A percentile compares a stretch with the other conserved stretches of the same genome.
These are phyloP conservation scores for Steinernema carpocapsae DNA, from an alignment of 2,888 invertebrate genomes.

Conservation along the genomic window DNA sequence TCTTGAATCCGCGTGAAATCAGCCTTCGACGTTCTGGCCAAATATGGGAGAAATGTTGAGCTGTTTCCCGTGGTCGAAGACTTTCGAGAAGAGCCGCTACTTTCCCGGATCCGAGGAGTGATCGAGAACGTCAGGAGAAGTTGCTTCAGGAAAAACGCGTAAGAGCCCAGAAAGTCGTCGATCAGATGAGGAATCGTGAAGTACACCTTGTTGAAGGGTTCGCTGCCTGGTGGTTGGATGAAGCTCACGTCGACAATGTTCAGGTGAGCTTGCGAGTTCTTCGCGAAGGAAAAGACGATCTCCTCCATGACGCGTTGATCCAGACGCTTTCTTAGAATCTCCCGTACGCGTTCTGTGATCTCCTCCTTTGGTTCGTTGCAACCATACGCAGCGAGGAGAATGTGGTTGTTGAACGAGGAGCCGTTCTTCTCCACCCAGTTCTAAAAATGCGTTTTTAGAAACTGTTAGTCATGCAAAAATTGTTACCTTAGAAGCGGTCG, in stretches of 20 bases:
- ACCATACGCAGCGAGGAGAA: constrained; percentile 43
- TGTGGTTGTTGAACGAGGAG: constrained; percentile 23
- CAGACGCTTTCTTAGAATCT: constrained; percentile 46
- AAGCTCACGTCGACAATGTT: constrained; percentile 6
- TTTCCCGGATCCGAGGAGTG: constrained; percentile 5
- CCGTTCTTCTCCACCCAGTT: constrained; percentile 39
- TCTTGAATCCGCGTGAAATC: constrained; percentile 19
- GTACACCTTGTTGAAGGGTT: constrained; percentile 24
- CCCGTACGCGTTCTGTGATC: constrained; percentile 40
- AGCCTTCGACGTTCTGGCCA: not conserved
- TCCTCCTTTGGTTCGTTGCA: constrained; percentile 42
- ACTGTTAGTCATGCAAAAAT: not conserved
- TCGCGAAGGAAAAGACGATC: constrained; percentile 45
- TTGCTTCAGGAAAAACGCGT: constrained; percentile 26
- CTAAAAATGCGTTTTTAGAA: constrained; percentile 33
- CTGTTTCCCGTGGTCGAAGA: not conserved
- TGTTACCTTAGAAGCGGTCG: constrained; percentile 34
- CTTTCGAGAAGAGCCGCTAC: constrained; percentile 18
- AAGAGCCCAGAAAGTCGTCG: constrained; percentile 20
- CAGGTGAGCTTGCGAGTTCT: constrained; percentile 49
- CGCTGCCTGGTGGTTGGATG: constrained; percentile 23
- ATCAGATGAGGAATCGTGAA: constrained; percentile 9
- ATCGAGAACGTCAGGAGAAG: constrained; percentile 19
- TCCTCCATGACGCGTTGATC: constrained; percentile 44
- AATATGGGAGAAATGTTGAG: not conserved